Evolutionary conservation across 2,888 invertebrate genomes (phyloP), one percentile per base, ranked within the genome.

Genomic region (Dryocosmus kuriphilus): DNA sequence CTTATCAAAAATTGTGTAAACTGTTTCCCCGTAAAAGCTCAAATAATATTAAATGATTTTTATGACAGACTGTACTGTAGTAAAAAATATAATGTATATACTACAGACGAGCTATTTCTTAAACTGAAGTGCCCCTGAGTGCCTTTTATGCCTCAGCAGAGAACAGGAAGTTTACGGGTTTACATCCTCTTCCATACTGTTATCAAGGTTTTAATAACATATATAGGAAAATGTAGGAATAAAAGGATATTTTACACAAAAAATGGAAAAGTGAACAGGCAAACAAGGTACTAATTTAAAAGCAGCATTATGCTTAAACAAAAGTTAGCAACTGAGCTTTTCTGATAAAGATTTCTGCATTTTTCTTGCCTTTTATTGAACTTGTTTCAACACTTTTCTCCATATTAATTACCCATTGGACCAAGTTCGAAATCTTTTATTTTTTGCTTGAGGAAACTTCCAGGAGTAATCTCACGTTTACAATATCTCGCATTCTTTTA

Each of bases 381-480:
- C 27, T 38, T 41, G 8, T 67, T 46, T n/a, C 2, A 67, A 46
- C 27, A 3, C 27, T 19, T 41, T 16, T 16, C 41, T 46, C 24
- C 16, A 67, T 67, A 7, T 24, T 67, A 67, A 67, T 67, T 67
- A 46, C 67, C 46, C 67, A 67, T 67, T 27, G 67, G 67, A 46
- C 27, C 27, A 8, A 67, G 67, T 67, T 67, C 0, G 16, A 67
- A 46, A 27, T 27, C 7, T 27, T 67, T 41, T n/a, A n/a, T 51
- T 8, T 67, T 46, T 3, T 41, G 8, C 8, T 67, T 27, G 8
- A 22, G 16, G 19, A 63, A 63, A 63, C 35, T 63, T 63, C 35
- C 19, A 30, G 35, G n/a, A 63, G 63, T 63, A 63, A 63, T 63
- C 22, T 63, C 32, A 63, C 22, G 19, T 38, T 63, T 32, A 35